These are phyloP conservation scores for Rhinopomastus cyanomelas DNA, from an alignment of 2,113 vertebrate species.

Conservation along the genomic window DNA sequence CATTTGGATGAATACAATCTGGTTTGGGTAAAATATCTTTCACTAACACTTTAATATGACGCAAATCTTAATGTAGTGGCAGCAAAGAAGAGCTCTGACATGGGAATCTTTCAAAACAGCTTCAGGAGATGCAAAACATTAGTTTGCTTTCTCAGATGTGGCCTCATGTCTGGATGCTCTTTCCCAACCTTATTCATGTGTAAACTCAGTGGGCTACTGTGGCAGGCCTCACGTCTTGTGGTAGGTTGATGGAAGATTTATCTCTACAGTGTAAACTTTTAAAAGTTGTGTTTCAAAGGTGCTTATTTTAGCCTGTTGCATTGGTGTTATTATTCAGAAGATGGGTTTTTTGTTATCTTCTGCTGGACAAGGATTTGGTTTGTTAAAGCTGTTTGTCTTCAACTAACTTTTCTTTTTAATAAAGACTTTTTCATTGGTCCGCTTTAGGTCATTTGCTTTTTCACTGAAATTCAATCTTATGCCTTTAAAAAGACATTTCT, in stretches of 20 bases:
- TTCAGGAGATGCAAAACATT: neutral
- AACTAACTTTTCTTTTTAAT: neutral
- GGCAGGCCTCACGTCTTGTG: neutral
- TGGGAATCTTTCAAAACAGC: neutral
- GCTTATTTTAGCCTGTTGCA: neutral
- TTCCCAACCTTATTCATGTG: neutral
- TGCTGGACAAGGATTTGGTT: neutral
- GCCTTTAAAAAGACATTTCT: neutral
- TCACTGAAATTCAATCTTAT: neutral
- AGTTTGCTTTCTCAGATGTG: neutral
- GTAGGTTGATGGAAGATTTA: neutral
- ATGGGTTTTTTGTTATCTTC: neutral
- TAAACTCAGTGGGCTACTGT: neutral
- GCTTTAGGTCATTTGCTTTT: neutral
- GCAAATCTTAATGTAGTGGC: neutral
- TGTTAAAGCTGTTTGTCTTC: neutral
- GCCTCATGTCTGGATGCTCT: neutral
- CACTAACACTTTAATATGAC: neutral
- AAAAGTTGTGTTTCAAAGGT: neutral
- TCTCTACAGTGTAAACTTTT: neutral
- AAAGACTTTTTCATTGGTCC: neutral
- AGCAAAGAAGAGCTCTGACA: neutral
- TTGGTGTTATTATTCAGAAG: neutral
- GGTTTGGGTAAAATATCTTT: conserved; percentile 9
- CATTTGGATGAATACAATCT: conserved; percentile 27